Evolutionary conservation across 2,113 vertebrate species (phyloP).

Genomic region (Esox niger): DNA sequence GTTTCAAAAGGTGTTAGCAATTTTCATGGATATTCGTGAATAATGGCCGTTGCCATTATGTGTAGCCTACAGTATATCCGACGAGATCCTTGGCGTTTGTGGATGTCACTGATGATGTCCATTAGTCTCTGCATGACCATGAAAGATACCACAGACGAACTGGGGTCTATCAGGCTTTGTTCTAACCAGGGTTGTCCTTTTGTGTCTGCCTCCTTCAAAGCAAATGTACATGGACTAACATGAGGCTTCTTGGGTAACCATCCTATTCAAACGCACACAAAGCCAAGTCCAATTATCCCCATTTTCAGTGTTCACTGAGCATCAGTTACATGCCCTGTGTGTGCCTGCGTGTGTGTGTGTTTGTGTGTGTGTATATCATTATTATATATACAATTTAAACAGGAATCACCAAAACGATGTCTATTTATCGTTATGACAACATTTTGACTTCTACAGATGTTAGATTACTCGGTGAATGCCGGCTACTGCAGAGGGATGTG

Average conservation of each 20-base stretch:
- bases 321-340: constrained; percentile 74
- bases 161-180: constrained; percentile 70
- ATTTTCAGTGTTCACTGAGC: constrained; percentile 69
- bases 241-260: constrained; percentile 80
- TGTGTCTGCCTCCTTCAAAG: constrained; percentile 79
- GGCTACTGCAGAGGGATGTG: constrained; percentile 14
- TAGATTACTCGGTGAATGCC: constrained; percentile 55
- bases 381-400: constrained; percentile 43
- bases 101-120: constrained; percentile 54
- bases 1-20: not conserved
- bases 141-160: constrained; percentile 67
- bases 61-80: too few relatives aligned
- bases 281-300: constrained; percentile 74
- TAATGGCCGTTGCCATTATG: not conserved
- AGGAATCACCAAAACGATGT: constrained; percentile 67
- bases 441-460: constrained; percentile 51
- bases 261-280: constrained; percentile 75
- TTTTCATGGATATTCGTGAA: not conserved
- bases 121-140: constrained; percentile 65
- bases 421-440: constrained; percentile 59
- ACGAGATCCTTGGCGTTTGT: too few relatives aligned
- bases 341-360: constrained; percentile 20
- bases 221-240: constrained; percentile 75
- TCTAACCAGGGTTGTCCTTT: constrained; percentile 68
- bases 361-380: constrained; percentile 37